Evolutionary conservation across 2,797 vertebrate species (phyloP).

Genomic region (Danio tinwini): DNA sequence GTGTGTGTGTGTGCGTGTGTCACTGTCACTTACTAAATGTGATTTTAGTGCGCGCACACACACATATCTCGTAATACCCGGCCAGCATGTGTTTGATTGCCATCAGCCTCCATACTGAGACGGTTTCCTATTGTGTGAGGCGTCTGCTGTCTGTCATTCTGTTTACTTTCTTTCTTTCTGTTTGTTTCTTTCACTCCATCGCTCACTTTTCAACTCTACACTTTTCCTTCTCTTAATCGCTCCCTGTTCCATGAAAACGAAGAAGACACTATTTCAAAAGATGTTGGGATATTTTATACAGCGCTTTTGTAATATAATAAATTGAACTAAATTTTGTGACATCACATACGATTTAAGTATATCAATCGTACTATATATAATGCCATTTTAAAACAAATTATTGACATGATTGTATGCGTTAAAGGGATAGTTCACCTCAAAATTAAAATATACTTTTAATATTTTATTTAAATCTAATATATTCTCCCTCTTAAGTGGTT

Average conservation of each 20-base stretch:
- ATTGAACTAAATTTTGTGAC: too few relatives aligned
- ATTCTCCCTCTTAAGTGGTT: too few relatives aligned
- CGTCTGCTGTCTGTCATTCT: constrained; percentile 58
- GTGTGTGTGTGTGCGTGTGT: constrained; percentile 32
- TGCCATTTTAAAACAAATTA: background rate
- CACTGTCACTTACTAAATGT: constrained; percentile 71
- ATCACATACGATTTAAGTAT: background rate
- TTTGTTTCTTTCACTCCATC: constrained; percentile 25
- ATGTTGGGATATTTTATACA: background rate
- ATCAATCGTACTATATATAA: background rate
- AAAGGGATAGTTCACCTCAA: background rate
- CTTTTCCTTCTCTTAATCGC: background rate
- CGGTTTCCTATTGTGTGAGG: constrained; percentile 54
- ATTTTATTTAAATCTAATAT: too few relatives aligned
- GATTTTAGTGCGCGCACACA: constrained; percentile 51
- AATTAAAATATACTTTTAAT: too few relatives aligned
- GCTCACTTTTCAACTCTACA: constrained; percentile 10
- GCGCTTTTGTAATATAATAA: background rate
- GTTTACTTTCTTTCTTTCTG: constrained; percentile 37
- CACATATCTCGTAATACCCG: constrained; percentile 59
- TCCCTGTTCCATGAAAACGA: background rate
- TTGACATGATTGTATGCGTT: background rate
- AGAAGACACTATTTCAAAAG: background rate
- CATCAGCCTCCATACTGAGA: constrained; percentile 58
- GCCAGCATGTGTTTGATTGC: constrained; percentile 78